A percentile compares a stretch with the other conserved stretches of the same genome.
phyloP scores from a whole-genome alignment of 2,113 vertebrate species.

The Dipodomys spectabilis region DNA sequence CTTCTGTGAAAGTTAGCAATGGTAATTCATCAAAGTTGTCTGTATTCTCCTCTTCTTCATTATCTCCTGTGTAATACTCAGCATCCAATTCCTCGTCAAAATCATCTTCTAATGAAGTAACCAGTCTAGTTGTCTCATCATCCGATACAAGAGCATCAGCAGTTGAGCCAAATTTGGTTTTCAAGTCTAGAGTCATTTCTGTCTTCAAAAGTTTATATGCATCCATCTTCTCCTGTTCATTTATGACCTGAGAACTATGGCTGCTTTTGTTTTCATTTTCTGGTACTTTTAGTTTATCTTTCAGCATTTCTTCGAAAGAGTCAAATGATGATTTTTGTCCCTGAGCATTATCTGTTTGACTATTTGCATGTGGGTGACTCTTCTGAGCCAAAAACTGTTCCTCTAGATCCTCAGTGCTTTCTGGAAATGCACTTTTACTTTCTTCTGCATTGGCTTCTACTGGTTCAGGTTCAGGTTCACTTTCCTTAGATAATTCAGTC shows the following conservation, averaged over 20 bases:
- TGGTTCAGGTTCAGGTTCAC: background rate
- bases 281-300: slow-evolving; percentile 82
- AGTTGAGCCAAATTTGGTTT: slow-evolving; percentile 92
- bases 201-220: slow-evolving; percentile 84
- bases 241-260: slow-evolving; percentile 76
- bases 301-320: slow-evolving; percentile 75
- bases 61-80: slow-evolving; percentile 56
- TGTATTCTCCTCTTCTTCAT: slow-evolving; percentile 74
- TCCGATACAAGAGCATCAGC: slow-evolving; percentile 91
- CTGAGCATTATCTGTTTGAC: slow-evolving; percentile 76
- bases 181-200: slow-evolving; percentile 86
- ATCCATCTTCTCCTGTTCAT: slow-evolving; percentile 79
- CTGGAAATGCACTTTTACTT: slow-evolving; percentile 26
- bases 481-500: slow-evolving; percentile 48
- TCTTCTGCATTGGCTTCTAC: background rate
- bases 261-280: slow-evolving; percentile 87
- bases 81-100: slow-evolving; percentile 82
- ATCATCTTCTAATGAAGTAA: slow-evolving; percentile 87
- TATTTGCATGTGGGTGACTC: slow-evolving; percentile 44
- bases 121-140: slow-evolving; percentile 90
- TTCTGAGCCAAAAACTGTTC: slow-evolving; percentile 43
- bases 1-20: slow-evolving; percentile 84
- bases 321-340: slow-evolving; percentile 80
- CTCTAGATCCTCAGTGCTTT: slow-evolving; percentile 67
- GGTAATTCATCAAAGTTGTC: slow-evolving; percentile 79